Evolutionary conservation across 2,797 vertebrate genomes (phyloP).

Genomic region (Periparus ater): DNA sequence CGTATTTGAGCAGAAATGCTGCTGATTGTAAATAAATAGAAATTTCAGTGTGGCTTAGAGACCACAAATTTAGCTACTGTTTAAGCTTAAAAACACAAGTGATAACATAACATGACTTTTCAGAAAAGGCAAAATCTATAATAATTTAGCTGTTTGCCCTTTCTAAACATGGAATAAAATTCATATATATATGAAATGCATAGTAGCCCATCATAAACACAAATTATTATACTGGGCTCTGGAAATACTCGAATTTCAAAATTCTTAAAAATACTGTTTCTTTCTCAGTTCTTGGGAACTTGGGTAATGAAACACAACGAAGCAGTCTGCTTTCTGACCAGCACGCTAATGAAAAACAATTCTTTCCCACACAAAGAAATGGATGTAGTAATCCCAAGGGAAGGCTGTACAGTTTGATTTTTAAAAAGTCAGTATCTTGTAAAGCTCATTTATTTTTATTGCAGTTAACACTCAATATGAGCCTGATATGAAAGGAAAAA

Average conservation of each 20-base stretch:
- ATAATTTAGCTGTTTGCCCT: neutral
- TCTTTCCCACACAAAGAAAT: conserved; percentile 56
- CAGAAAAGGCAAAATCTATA: neutral
- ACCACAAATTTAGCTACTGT: neutral
- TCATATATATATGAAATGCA: neutral
- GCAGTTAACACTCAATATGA: conserved; percentile 8
- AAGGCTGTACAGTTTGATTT: neutral
- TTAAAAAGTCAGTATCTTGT: neutral
- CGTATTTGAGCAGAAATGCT: neutral
- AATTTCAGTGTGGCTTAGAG: neutral
- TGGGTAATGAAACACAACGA: neutral
- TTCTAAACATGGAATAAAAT: neutral
- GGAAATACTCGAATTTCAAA: neutral
- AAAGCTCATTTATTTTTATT: conserved; percentile 43
- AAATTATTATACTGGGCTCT: neutral
- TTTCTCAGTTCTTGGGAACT: neutral
- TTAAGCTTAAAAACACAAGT: neutral
- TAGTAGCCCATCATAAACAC: neutral
- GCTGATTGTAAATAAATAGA: neutral
- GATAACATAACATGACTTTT: neutral
- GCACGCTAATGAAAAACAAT: conserved; percentile 58
- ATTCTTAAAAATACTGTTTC: neutral
- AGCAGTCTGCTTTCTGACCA: conserved; percentile 35
- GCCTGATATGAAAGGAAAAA: neutral
- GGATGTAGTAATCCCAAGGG: conserved; percentile 39